phyloP scores from a whole-genome alignment of 2,888 invertebrate genomes.

The Calameuta pallipes region DNA sequence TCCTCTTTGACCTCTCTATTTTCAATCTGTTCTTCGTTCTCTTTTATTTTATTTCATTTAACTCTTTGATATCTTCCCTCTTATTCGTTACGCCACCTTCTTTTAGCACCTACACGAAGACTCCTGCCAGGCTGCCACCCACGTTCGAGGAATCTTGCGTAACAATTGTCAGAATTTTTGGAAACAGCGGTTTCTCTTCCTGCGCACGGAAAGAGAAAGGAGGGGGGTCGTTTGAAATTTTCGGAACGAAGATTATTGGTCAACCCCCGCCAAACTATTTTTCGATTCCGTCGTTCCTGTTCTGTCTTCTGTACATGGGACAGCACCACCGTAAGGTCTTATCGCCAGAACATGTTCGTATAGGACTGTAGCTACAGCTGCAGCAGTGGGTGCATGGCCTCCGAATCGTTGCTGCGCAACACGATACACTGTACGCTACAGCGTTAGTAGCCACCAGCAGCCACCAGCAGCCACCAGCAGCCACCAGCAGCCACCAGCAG shows the following conservation, averaged over 20 bases:
- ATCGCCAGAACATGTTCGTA: neutral
- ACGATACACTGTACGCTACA: neutral
- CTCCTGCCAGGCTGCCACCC: constrained; percentile 6
- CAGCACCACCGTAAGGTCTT: too few relatives aligned
- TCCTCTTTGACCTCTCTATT: constrained; percentile 5
- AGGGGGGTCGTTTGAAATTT: too few relatives aligned
- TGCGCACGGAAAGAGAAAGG: too few relatives aligned
- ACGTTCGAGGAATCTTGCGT: too few relatives aligned
- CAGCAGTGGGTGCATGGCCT: constrained; percentile 8
- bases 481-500: neutral
- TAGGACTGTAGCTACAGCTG: too few relatives aligned
- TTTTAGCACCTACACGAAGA: neutral
- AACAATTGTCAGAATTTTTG: too few relatives aligned
- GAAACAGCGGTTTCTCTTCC: too few relatives aligned
- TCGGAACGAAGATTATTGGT: too few relatives aligned
- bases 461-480: neutral
- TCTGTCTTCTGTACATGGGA: too few relatives aligned
- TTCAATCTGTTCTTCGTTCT: constrained; percentile 4
- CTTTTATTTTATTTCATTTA: constrained; percentile 11
- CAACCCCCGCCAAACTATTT: too few relatives aligned
- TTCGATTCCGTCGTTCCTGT: too few relatives aligned
- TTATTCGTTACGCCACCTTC: constrained; percentile 1
- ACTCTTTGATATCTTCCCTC: neutral
- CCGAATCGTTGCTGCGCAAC: constrained; percentile 22
- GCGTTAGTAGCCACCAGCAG: neutral